Base-by-base conservation (phyloP, 64 coral and sea anemone species). In the Stichodactyla helianthus region DNA sequence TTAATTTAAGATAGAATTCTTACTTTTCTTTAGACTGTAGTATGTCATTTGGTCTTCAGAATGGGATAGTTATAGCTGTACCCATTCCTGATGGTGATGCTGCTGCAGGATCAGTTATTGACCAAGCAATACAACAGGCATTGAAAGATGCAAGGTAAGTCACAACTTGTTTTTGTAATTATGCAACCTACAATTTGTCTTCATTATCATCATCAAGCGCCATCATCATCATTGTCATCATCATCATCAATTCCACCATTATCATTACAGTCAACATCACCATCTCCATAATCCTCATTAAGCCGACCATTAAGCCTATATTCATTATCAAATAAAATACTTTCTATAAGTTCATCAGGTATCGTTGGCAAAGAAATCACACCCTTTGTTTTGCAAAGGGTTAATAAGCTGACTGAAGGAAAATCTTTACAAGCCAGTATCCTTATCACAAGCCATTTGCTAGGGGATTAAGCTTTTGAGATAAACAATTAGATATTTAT, bases 341-440 rank as follows among this genome's bases (percentile, higher is more conserved):
- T 56, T 68, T 5, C 4, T 80, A 16, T 4, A 78, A 90, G 96
- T 50, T 89, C 74, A 53, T 71, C 77, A 35, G 82, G 86, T 86
- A 56, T 98, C 51, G 19, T 56, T 52, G 93, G 96, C 17, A 98
- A 95, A 58, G 93, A 98, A 7, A 81, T 94, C 3, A 98, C 93
- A 10, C 96, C 96, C 14, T 98, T 88, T 83, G 93, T 98, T 19
- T 88, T 98, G 5, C 59, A 95, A 19, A 95, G 90, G 90, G 84
- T 95, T 18, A 98, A 98, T 82, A 90, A 98, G 51, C 88, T 98
- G 20, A 98, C 96, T 5, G 76, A 95, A 17, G 96, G 96, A 54
- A 91, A 90, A 63, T 98, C 96, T 52, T 54, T 98, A 8, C 84
- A 98, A 88, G 90, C 96, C 63, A 98, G 96, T 98, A 98, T 98